phyloP scores from a whole-genome alignment of 1,140 invertebrate genomes.

The Cydia pomonella region DNA sequence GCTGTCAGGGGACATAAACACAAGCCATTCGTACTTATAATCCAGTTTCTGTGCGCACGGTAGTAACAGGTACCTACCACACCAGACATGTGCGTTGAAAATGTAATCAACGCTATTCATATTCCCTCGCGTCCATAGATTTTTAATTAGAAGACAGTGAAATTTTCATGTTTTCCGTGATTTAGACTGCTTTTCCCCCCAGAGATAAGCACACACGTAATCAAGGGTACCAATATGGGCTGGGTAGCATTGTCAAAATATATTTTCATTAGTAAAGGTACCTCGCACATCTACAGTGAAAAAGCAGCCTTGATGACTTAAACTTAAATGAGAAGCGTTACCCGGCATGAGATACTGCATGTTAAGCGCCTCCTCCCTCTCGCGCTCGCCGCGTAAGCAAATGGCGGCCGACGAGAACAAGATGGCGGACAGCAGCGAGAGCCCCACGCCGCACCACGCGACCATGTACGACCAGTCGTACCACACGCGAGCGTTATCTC shows the following conservation, averaged over 20 bases:
- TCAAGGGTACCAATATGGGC: background rate
- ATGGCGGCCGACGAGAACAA: conserved; percentile 95
- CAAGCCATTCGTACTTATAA: too few relatives aligned
- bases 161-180: background rate
- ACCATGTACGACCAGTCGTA: conserved; percentile 98
- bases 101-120: too few relatives aligned
- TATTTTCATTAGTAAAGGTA: too few relatives aligned
- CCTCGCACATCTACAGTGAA: background rate
- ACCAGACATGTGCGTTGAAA: too few relatives aligned
- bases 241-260: too few relatives aligned
- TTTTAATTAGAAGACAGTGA: too few relatives aligned
- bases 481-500: conserved; percentile 91
- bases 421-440: conserved; percentile 92
- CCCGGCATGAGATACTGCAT: conserved; percentile 99
- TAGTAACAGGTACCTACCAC: too few relatives aligned
- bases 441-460: conserved; percentile 96
- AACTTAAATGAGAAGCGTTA: conserved; percentile 69
- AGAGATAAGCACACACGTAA: background rate
- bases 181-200: background rate
- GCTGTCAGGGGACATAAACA: too few relatives aligned
- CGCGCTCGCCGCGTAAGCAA: conserved; percentile 94
- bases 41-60: too few relatives aligned
- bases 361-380: conserved; percentile 96
- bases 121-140: too few relatives aligned
- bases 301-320: conserved; percentile 18